A percentile compares a stretch with the other conserved stretches of the same genome.
phyloP scores from a whole-genome alignment of 2,113 vertebrate species.

The Nanger granti region DNA sequence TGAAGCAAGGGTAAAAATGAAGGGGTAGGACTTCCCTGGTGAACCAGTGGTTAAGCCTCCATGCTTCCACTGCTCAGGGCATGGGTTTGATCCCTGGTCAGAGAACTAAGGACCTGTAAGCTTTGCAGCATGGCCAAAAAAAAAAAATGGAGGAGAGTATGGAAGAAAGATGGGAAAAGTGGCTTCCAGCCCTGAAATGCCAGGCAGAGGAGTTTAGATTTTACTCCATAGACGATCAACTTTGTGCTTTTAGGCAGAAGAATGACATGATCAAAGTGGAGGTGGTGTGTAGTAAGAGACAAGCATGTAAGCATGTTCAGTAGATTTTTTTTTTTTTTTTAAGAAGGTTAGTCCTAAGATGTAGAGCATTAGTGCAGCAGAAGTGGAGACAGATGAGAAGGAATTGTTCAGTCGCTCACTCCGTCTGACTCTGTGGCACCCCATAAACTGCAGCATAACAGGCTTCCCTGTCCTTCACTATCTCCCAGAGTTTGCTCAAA shows the following conservation, averaged over 20 bases:
- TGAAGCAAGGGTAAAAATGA: background rate
- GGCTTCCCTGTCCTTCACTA: background rate
- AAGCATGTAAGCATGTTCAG: background rate
- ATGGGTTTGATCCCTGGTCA: background rate
- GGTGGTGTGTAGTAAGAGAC: background rate
- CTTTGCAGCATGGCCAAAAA: background rate
- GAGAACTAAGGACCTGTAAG: background rate
- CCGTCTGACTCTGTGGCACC: background rate
- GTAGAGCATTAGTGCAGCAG: background rate
- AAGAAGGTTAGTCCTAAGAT: background rate
- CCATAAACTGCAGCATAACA: background rate
- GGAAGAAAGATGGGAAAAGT: background rate
- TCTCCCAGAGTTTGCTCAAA: background rate
- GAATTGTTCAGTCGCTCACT: background rate
- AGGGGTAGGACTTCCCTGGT: background rate
- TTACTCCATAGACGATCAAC: background rate
- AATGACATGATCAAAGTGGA: background rate
- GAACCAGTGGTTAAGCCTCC: background rate
- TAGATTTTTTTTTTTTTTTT: background rate
- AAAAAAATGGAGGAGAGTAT: background rate
- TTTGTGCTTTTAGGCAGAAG: background rate
- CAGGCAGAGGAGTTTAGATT: background rate
- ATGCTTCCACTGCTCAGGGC: background rate
- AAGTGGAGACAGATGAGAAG: background rate
- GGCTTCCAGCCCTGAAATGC: background rate